Evolutionary conservation across 2,888 invertebrate species (phyloP).

Genomic region (Eilema depressum): DNA sequence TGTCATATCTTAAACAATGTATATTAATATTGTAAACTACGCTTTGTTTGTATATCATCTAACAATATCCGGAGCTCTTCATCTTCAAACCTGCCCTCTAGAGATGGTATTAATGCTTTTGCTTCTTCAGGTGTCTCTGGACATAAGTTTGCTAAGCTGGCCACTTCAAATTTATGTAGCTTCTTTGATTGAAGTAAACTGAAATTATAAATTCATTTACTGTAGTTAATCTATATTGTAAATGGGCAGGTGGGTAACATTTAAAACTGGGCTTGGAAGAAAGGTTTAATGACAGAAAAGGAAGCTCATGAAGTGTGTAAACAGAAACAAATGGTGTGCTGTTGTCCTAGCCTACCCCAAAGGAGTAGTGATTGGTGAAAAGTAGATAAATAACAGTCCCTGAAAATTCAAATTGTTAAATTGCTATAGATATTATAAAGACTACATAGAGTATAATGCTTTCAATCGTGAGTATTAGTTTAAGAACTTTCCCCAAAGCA

Average conservation of each 20-base stretch:
- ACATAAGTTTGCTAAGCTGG: conserved; percentile 98
- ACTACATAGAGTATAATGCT: no score
- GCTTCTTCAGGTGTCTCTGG: conserved; percentile 99
- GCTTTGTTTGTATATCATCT: conserved; percentile 99
- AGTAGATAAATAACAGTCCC: no score
- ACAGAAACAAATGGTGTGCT: neutral
- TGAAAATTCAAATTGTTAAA: no score
- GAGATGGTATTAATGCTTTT: conserved; percentile 97
- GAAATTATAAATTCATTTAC: conserved; percentile 57
- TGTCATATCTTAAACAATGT: conserved; percentile 1
- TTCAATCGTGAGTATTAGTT: no score
- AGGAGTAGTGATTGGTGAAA: no score
- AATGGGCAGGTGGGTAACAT: neutral
- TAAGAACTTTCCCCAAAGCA: no score
- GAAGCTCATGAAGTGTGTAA: neutral
- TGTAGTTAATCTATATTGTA: neutral
- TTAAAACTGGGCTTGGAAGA: neutral
- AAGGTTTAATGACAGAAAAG: neutral
- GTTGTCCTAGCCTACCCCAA: neutral
- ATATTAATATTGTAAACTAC: conserved; percentile 98
- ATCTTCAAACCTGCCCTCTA: conserved; percentile 99
- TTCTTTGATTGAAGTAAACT: conserved; percentile 97
- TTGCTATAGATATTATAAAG: no score
- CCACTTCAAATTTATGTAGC: conserved; percentile 99
- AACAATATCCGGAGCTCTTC: conserved; percentile 98